Percentiles rank a stretch among this genome's conserved stretches.
phyloP scores from a whole-genome alignment of 2,113 vertebrate species.

The Antechinus flavipes region DNA sequence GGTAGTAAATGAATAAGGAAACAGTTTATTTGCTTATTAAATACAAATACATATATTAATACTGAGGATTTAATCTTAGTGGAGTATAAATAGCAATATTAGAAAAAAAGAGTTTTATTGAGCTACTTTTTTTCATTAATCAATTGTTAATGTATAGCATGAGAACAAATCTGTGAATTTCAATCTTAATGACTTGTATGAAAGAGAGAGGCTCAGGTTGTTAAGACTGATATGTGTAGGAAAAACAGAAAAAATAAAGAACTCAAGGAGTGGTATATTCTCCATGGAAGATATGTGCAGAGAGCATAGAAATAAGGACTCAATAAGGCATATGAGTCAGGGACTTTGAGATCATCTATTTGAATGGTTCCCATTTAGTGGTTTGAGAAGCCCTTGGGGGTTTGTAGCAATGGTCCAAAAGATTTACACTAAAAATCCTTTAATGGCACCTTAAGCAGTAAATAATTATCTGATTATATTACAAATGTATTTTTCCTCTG shows the following conservation, averaged over 20 bases:
- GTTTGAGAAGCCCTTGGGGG: not conserved
- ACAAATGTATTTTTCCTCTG: not conserved
- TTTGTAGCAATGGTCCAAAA: not conserved
- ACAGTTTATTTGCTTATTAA: not conserved
- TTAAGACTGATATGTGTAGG: not conserved
- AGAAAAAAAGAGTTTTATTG: not conserved
- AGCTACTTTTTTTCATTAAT: not conserved
- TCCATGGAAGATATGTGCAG: not conserved
- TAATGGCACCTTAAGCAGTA: not conserved
- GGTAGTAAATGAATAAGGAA: not conserved
- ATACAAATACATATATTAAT: not conserved
- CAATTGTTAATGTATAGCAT: not conserved
- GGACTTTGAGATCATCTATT: not conserved
- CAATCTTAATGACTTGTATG: not conserved
- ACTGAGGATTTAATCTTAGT: not conserved
- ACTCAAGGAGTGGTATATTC: not conserved
- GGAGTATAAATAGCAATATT: not conserved
- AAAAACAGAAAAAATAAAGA: not conserved
- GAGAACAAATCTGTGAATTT: not conserved
- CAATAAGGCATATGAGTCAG: not conserved
- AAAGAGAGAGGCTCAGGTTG: not conserved
- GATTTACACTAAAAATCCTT: not conserved
- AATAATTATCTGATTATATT: not conserved
- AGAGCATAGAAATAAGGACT: not conserved
- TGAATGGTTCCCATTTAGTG: not conserved